These are phyloP conservation scores for Acropternis orthonyx DNA, from an alignment of 2,797 vertebrate genomes.

Conservation along the genomic window DNA sequence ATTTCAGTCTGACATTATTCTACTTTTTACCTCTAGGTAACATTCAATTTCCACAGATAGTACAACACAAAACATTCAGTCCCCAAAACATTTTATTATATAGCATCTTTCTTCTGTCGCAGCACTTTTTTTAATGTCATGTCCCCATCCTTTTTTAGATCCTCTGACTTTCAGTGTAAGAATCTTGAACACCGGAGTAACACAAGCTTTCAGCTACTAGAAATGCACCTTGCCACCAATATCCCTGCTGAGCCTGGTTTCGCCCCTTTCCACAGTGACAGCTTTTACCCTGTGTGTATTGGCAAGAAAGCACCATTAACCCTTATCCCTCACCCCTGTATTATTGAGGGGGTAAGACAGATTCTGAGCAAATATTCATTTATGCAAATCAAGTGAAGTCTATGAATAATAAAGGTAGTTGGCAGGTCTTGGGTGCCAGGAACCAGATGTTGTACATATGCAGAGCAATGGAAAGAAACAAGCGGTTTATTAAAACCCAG, in stretches of 20 bases:
- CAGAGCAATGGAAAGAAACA: conserved; percentile 2
- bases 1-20: background rate
- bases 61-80: background rate
- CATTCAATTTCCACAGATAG: background rate
- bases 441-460: conserved; percentile 10
- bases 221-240: background rate
- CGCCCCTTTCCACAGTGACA: background rate
- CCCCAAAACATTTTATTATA: background rate
- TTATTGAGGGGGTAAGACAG: background rate
- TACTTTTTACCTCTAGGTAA: background rate
- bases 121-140: background rate
- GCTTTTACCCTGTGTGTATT: background rate
- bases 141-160: background rate
- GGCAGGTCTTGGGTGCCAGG: background rate
- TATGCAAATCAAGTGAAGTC: conserved; percentile 4
- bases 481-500: conserved; percentile 23
- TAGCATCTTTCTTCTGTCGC: background rate
- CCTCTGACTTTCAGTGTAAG: background rate
- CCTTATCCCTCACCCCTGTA: background rate
- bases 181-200: background rate
- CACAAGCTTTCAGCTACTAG: background rate
- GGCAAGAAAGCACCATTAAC: background rate
- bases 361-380: conserved; percentile 4
- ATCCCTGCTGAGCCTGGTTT: background rate
- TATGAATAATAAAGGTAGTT: conserved; percentile 17